Base-by-base conservation (phyloP, 2,888 invertebrate genomes). In the Quadriops clusia region DNA sequence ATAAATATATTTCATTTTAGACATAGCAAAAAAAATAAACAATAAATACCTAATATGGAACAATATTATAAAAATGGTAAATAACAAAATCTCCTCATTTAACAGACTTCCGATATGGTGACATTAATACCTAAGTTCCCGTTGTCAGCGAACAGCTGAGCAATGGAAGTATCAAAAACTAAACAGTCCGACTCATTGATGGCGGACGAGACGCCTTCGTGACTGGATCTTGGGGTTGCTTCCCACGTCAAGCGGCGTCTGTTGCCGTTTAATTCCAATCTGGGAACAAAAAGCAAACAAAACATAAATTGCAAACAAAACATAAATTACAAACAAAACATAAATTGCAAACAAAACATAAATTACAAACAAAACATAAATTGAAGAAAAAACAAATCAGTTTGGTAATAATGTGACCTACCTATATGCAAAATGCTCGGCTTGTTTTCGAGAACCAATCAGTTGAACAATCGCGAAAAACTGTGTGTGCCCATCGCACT, bases 111-210 rank as follows among this genome's bases (percentile, higher is more conserved):
- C 45, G 89, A 89, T 64, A 98, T 98, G 59, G 98, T 98, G 53
- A 98, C 98, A 67, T 98, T 98, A 53, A 98, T 98, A 50, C 95
- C 97, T 45, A 98, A 74, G 65, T 98, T 98, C 25, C 97, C 97
- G 64, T 94, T 97, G 59, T 98, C 98, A 31, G 98, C 94, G 67
- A 99, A 99, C 37, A 95, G 71, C 64, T 95, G 91, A 40, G 98
- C 98, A 56, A 94, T 90, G 43, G 89, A 87, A 31, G 94, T 93
- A 63, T 99, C 98, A 65, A 98, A 99, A 39, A 97, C 94, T 40
- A 98, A 75, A 60, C 98, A 99, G 67, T 99, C 98, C 13, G 93
- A 94, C 57, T 90, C 93, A 65, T 89, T 77, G 51, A 99, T 98
- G 26, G 97, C 97, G 11, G 90, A 87, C 26, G 93, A 87, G 12